Base-by-base conservation (phyloP, 2,113 vertebrate genomes). In the Lepus americanus region DNA sequence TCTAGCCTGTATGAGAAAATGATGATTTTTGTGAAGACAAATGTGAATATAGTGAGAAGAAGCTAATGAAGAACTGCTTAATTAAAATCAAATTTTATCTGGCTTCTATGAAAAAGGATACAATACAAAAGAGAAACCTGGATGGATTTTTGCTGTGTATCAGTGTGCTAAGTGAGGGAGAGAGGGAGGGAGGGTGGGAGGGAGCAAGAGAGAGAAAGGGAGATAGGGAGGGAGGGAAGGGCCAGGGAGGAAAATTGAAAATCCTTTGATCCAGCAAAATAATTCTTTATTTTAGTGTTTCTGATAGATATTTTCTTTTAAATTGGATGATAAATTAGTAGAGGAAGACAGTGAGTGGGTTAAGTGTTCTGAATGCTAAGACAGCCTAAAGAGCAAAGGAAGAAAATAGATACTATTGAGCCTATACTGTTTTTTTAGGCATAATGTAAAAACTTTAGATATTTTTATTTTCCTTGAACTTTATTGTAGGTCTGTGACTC, bases 231-330 rank as follows among this genome's bases (percentile, higher is more conserved):
- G n/a, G 85, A 2, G 53, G 55, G 61, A 44, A 44, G 44, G 44
- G 44, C 44, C 44, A 44, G 44, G 44, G 44, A 44, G 6, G 44
- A 44, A 44, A 84, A 77, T 84, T n/a, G 87, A 72, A 93, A 87
- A 55, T 89, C 27, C n/a, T 86, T 96, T 95, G 79, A 81, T 87
- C 53, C 14, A 92, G 49, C 74, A 89, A 12, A 72, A 36, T 27
- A 39, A 51, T 89, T 87, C 39, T 82, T 88, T 61, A 80, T 53
- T 94, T 49, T 73, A 88, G 84, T 84, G 87, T 55, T 93, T 90
- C 90, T 82, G 90, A 92, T 92, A 78, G 49, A 59, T 80, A 0
- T 39, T 97, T 94, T 94, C 66, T 79, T 94, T 87, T 89, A 76
- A 93, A 14, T 79, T 89, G 70, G 8, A 61, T 76, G 73, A 86